phyloP scores from a whole-genome alignment of 2,797 vertebrate species.

The Acomys russatus region DNA sequence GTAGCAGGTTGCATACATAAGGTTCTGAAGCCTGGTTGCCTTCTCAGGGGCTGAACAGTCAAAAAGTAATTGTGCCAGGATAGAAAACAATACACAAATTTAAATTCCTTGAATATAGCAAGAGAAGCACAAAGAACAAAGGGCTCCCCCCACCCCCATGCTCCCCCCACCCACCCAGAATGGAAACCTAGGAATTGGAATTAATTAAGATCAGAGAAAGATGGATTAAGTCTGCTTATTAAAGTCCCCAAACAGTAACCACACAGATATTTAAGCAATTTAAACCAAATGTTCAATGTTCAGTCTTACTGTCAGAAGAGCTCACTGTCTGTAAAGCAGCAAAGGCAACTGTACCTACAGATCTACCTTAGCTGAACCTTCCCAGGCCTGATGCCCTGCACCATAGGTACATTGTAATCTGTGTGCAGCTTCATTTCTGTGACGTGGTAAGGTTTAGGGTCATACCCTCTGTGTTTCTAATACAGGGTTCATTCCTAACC shows the following conservation, averaged over 20 bases:
- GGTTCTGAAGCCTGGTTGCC: slow-evolving; percentile 10
- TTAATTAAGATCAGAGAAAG: neutral
- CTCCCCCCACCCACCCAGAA: neutral
- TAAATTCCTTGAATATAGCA: slow-evolving; percentile 11
- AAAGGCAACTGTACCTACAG: neutral
- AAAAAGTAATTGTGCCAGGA: slow-evolving; percentile 20
- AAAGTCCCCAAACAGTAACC: slow-evolving; percentile 10
- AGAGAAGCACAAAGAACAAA: neutral
- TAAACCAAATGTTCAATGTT: slow-evolving; percentile 52
- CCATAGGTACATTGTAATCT: neutral
- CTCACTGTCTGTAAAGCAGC: neutral
- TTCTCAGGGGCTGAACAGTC: slow-evolving; percentile 4
- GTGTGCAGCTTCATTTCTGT: slow-evolving; percentile 16
- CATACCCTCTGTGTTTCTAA: slow-evolving; percentile 2
- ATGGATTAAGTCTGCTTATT: neutral
- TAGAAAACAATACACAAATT: slow-evolving; percentile 7
- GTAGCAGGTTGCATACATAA: neutral
- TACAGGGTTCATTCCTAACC: slow-evolving; percentile 1
- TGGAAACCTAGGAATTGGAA: slow-evolving; percentile 12
- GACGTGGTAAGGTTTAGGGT: neutral
- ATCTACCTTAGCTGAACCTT: neutral
- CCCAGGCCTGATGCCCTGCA: neutral
- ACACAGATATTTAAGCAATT: slow-evolving; percentile 31
- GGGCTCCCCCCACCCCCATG: no score
- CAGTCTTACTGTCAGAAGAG: slow-evolving; percentile 8